These are phyloP conservation scores for Periphyllus acericola DNA, from an alignment of 2,888 invertebrate species.

Conservation along the genomic window DNA sequence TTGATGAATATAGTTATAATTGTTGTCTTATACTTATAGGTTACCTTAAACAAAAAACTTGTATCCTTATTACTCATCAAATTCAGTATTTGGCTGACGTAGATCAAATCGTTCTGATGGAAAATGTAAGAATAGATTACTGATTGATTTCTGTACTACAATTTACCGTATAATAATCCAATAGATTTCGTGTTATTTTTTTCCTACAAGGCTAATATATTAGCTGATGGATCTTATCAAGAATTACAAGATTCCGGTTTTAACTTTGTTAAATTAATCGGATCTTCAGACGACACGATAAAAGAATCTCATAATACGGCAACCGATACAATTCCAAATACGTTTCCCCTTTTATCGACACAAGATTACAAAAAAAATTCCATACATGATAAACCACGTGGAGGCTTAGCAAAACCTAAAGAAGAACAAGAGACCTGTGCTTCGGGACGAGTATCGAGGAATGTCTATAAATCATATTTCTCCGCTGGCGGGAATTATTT, in stretches of 20 bases:
- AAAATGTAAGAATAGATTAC: slow-evolving; percentile 67
- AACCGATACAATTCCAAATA: too few species aligned
- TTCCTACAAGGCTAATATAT: slow-evolving; percentile 68
- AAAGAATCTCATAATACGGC: background rate
- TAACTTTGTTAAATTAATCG: slow-evolving; percentile 78
- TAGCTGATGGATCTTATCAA: slow-evolving; percentile 73
- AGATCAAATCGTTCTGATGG: slow-evolving; percentile 71
- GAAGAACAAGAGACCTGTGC: slow-evolving; percentile 70
- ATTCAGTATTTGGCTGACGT: slow-evolving; percentile 79
- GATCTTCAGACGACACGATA: slow-evolving; percentile 69
- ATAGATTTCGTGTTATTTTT: background rate
- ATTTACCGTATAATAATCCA: background rate
- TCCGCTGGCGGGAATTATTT: slow-evolving; percentile 77
- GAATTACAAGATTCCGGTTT: slow-evolving; percentile 78
- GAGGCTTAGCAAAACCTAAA: background rate
- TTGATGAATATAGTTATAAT: too few species aligned
- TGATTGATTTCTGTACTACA: background rate
- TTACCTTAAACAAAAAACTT: slow-evolving; percentile 74
- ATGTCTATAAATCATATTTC: slow-evolving; percentile 77
- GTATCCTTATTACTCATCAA: slow-evolving; percentile 85
- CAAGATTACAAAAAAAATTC: background rate
- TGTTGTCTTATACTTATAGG: slow-evolving; percentile 65
- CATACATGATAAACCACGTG: background rate
- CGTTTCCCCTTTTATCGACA: too few species aligned
- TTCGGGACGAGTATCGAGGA: slow-evolving; percentile 73